phyloP scores from a whole-genome alignment of 2,797 vertebrate genomes.

The Enteromius paludinosus region DNA sequence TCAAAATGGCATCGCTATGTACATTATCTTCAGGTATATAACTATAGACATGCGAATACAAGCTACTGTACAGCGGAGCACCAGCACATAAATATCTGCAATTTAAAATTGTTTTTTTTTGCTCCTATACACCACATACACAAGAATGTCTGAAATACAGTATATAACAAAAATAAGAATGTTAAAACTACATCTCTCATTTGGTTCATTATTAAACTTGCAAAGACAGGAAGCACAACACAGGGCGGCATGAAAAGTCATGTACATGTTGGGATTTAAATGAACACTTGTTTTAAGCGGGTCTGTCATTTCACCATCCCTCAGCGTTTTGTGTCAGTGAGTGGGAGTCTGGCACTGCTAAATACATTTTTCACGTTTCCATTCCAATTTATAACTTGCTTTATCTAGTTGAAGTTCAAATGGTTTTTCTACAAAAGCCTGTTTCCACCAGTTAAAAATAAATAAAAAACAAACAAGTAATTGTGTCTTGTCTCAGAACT shows the following conservation, averaged over 20 bases:
- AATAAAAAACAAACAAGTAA: too few species aligned
- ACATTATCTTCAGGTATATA: conserved; percentile 75
- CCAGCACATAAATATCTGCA: conserved; percentile 74
- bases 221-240: conserved; percentile 57
- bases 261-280: conserved; percentile 36
- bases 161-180: conserved; percentile 64
- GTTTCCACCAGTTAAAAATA: background rate
- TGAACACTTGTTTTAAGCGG: conserved; percentile 12
- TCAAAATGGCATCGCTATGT: conserved; percentile 77
- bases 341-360: conserved; percentile 31
- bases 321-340: conserved; percentile 5
- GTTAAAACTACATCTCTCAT: conserved; percentile 62
- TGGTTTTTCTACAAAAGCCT: background rate
- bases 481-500: background rate
- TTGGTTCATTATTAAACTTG: conserved; percentile 51
- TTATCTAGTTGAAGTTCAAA: background rate
- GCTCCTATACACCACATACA: conserved; percentile 76
- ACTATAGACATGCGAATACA: conserved; percentile 79
- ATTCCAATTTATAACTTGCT: conserved; percentile 4
- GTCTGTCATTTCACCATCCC: background rate
- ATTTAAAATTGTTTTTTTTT: conserved; percentile 69
- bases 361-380: background rate
- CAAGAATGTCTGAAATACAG: conserved; percentile 70
- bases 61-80: conserved; percentile 78
- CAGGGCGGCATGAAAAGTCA: conserved; percentile 33